These are phyloP conservation scores for Egretta garzetta DNA, from an alignment of 2,113 vertebrate species.

Conservation along the genomic window DNA sequence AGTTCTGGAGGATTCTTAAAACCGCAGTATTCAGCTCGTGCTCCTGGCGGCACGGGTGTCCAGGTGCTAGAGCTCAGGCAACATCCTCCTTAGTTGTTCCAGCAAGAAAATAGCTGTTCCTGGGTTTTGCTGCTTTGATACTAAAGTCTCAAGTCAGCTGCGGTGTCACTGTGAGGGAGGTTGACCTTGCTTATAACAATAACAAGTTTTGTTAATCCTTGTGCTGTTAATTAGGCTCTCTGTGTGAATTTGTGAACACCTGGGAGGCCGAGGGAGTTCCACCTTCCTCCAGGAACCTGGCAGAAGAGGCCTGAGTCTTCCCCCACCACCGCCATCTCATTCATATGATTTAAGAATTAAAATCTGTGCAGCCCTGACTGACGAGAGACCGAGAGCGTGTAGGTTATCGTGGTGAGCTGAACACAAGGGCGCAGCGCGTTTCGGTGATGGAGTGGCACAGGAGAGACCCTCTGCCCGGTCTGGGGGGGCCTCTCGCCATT, in stretches of 20 bases:
- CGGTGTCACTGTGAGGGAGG: background rate
- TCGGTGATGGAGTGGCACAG: background rate
- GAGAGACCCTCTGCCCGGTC: background rate
- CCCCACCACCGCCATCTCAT: background rate
- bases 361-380: accelerated
- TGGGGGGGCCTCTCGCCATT: background rate
- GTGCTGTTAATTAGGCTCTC: background rate
- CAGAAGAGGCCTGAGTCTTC: background rate
- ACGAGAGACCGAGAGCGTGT: accelerated
- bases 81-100: background rate
- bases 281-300: background rate
- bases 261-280: background rate
- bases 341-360: accelerated
- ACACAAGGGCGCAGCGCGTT: accelerated
- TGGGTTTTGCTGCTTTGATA: background rate
- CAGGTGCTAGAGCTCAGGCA: background rate
- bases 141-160: background rate
- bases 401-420: accelerated
- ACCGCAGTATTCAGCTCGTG: background rate
- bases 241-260: background rate
- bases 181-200: background rate
- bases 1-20: background rate
- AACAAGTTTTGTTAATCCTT: background rate
- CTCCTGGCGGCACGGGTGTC: background rate
- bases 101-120: background rate